A percentile compares a stretch with the other conserved stretches of the same genome.
Conservation (phyloP, 2,797 vertebrate species). For the Acipenser oxyrinchus region DNA sequence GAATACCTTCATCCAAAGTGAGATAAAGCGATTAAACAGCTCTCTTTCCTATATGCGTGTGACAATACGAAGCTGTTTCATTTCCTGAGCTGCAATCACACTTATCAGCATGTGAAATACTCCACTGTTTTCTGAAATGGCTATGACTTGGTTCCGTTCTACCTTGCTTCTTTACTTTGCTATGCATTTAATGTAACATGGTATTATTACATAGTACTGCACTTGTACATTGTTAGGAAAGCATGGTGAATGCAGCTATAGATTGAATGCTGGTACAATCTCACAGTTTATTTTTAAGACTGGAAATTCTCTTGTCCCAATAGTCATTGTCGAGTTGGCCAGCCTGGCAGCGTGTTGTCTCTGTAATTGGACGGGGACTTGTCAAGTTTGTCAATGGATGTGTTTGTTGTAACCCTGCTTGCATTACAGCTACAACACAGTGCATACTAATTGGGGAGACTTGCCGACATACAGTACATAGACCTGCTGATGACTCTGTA, state of each 20-base stretch:
- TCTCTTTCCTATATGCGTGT: neutral
- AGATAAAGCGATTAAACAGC: slow-evolving; percentile 10
- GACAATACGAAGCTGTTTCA: slow-evolving; percentile 9
- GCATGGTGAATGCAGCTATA: no score
- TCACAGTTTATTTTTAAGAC: no score
- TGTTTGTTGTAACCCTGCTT: neutral
- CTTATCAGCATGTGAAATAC: slow-evolving; percentile 7
- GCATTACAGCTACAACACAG: neutral
- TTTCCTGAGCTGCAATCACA: slow-evolving; percentile 8
- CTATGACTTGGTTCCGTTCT: no score
- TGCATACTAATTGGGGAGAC: neutral
- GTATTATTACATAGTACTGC: no score
- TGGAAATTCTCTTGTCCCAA: no score
- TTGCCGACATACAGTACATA: neutral
- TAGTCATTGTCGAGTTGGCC: neutral
- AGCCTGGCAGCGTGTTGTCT: neutral
- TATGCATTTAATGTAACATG: no score
- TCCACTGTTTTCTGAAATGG: no score
- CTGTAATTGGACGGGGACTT: neutral
- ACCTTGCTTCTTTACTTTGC: no score
- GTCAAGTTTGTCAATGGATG: neutral
- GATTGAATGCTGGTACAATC: no score
- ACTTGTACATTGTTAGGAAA: no score
- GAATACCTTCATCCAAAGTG: slow-evolving; percentile 1
- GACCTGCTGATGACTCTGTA: neutral